Evolutionary conservation across 1,140 invertebrate species (phyloP).

Genomic region (Onthophagus taurus): DNA sequence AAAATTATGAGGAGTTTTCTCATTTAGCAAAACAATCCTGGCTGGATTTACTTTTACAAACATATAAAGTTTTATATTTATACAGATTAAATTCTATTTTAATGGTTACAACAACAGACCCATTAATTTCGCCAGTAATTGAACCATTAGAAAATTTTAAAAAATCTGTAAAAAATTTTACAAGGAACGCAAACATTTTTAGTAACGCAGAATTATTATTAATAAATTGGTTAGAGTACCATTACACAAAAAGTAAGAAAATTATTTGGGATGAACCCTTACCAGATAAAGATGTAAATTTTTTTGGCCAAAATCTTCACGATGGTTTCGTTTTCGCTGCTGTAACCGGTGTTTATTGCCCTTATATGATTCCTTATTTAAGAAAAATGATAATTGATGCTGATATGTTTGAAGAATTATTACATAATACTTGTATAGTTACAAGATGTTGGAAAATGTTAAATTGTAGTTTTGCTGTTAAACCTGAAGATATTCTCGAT

Average conservation of each 20-base stretch:
- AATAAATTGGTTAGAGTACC: conserved; percentile 6
- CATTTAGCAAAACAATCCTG: conserved; percentile 35
- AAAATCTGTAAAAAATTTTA: neutral
- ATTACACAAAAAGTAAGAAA: neutral
- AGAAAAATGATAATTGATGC: conserved; percentile 30
- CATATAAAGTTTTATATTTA: conserved; percentile 33
- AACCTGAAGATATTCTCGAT: conserved; percentile 30
- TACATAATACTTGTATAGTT: conserved; percentile 38
- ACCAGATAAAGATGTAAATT: neutral
- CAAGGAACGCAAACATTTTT: neutral
- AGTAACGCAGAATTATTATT: neutral
- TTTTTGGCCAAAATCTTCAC: conserved; percentile 20
- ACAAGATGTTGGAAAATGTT: conserved; percentile 35
- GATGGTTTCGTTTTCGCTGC: conserved; percentile 36
- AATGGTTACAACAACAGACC: neutral
- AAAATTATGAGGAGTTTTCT: too few species aligned
- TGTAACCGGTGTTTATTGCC: conserved; percentile 36
- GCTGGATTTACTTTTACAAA: conserved; percentile 38
- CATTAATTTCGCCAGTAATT: neutral
- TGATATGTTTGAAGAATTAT: conserved; percentile 25
- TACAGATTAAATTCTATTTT: neutral
- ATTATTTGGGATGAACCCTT: conserved; percentile 1
- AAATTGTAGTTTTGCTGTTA: conserved; percentile 35
- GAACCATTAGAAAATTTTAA: neutral
- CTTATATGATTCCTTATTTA: conserved; percentile 34